These are phyloP conservation scores for Coronaproctus castanopsis DNA, from an alignment of 2,888 invertebrate genomes.

Conservation along the genomic window DNA sequence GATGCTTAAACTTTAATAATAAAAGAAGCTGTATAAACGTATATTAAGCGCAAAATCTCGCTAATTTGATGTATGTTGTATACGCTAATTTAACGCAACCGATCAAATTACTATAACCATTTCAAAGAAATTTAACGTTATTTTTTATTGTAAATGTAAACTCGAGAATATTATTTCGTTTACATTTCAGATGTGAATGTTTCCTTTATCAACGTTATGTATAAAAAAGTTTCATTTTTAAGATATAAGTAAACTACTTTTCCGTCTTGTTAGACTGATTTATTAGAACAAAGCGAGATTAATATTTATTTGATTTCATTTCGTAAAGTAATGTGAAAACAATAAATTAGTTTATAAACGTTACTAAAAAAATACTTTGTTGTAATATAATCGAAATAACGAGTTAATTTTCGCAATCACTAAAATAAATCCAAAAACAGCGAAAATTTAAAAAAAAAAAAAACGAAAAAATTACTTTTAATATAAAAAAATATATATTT, in stretches of 20 bases:
- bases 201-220: neutral
- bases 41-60: neutral
- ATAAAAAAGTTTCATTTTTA: neutral
- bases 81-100: neutral
- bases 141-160: neutral
- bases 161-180: neutral
- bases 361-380: no score
- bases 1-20: neutral
- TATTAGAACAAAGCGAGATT: neutral
- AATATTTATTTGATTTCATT: neutral
- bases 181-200: neutral
- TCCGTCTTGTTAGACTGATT: neutral
- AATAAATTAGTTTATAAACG: neutral
- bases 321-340: neutral
- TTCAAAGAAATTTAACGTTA: neutral
- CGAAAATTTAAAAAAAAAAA: no score
- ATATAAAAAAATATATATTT: neutral
- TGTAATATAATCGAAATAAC: neutral
- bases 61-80: neutral
- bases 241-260: neutral
- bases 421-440: neutral
- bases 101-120: neutral
- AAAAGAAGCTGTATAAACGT: neutral
- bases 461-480: neutral
- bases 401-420: neutral